Percentiles rank a stretch among this genome's conserved stretches.
These are phyloP conservation scores for Zele albiditarsus DNA, from an alignment of 2,888 invertebrate genomes.

Conservation along the genomic window DNA sequence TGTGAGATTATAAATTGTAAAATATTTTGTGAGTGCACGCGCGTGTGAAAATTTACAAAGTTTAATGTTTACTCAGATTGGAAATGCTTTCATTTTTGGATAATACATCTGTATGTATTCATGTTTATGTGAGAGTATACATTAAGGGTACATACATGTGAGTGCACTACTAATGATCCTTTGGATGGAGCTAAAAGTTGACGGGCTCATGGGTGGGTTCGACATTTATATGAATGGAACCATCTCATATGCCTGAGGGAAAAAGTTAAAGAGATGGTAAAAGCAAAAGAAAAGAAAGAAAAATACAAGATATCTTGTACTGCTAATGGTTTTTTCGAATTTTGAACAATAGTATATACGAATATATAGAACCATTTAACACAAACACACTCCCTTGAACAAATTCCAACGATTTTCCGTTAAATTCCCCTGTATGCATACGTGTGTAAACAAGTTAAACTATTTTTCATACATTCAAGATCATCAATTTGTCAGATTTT, in stretches of 20 bases:
- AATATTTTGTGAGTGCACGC: neutral
- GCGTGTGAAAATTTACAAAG: conserved; percentile 17
- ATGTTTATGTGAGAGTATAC: neutral
- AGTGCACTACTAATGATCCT: conserved; percentile 47
- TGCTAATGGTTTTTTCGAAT: conserved; percentile 35
- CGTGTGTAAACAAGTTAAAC: conserved; percentile 65
- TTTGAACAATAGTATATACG: neutral
- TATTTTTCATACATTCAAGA: conserved; percentile 41
- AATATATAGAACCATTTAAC: conserved; percentile 44
- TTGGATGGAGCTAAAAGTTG: conserved; percentile 37
- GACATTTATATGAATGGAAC: neutral
- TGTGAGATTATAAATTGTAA: neutral
- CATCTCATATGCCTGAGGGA: neutral
- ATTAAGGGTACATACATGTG: neutral
- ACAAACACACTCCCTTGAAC: conserved; percentile 58
- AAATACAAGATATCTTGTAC: neutral
- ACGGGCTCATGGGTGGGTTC: conserved; percentile 20
- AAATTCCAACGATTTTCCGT: conserved; percentile 66
- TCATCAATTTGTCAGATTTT: neutral
- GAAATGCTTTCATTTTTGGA: conserved; percentile 9
- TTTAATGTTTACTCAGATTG: conserved; percentile 1
- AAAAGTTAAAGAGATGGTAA: neutral
- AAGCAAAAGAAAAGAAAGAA: neutral
- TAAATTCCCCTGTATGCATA: conserved; percentile 55
- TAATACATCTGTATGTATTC: conserved; percentile 19